These are phyloP conservation scores for Phrynocephalus versicolor DNA, from an alignment of 2,113 vertebrate species.

Conservation along the genomic window DNA sequence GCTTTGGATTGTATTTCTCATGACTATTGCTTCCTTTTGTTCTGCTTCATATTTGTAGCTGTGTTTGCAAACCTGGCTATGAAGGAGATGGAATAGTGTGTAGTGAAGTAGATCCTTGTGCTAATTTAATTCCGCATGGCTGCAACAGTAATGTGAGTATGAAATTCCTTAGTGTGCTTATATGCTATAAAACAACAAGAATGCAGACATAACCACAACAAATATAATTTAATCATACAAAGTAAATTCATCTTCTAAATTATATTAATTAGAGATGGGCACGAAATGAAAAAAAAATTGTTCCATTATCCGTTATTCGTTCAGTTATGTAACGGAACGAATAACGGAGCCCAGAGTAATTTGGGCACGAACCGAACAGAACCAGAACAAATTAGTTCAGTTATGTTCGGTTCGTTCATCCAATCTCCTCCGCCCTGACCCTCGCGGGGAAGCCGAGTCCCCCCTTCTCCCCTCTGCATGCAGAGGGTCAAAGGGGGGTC, in stretches of 20 bases:
- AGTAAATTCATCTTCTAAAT: neutral
- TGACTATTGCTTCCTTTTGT: neutral
- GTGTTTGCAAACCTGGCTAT: conserved; percentile 88
- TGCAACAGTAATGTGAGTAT: conserved; percentile 84
- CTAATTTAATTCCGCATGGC: conserved; percentile 65
- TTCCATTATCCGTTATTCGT: no score
- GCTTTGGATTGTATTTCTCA: neutral
- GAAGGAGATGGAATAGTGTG: conserved; percentile 86
- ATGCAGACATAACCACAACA: neutral
- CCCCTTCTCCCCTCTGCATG: no score
- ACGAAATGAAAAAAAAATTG: no score
- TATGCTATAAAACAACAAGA: neutral
- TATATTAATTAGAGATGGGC: no score
- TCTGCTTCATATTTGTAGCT: conserved; percentile 72
- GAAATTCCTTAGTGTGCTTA: neutral
- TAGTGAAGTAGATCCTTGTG: conserved; percentile 81
- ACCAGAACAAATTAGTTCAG: no score
- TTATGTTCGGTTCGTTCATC: no score
- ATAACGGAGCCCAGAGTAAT: no score
- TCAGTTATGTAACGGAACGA: no score
- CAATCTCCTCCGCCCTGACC: no score
- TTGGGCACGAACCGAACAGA: no score
- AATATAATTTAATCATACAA: neutral
- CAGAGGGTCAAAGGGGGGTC: no score
- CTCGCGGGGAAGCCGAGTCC: no score